Percentiles rank a stretch among this genome's conserved stretches.
These are phyloP conservation scores for Melanotaenia boesemani DNA, from an alignment of 2,797 vertebrate species.

Conservation along the genomic window DNA sequence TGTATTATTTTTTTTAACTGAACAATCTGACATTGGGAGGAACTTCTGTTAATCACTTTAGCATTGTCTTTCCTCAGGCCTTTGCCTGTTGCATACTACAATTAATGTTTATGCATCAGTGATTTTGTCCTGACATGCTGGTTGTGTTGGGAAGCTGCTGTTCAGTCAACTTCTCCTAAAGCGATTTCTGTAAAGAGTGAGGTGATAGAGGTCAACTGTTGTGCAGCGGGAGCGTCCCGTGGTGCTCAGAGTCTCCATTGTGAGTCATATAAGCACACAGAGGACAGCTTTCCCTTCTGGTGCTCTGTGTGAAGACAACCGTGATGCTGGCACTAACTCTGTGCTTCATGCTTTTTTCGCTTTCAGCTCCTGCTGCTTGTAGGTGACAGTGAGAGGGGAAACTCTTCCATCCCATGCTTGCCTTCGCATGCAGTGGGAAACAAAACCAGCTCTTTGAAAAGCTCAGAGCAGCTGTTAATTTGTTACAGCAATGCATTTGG, in stretches of 20 bases:
- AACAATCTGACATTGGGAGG: slow-evolving; percentile 8
- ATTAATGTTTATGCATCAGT: slow-evolving; percentile 46
- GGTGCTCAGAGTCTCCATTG: slow-evolving; percentile 20
- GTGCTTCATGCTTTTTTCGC: slow-evolving; percentile 12
- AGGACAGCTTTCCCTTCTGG: slow-evolving; percentile 29
- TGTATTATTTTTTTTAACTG: slow-evolving; percentile 15
- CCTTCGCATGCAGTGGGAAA: slow-evolving; percentile 35
- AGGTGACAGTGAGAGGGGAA: slow-evolving; percentile 5
- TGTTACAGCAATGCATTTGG: slow-evolving; percentile 36
- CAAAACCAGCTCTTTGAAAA: slow-evolving; percentile 40
- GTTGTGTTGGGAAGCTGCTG: slow-evolving; percentile 33
- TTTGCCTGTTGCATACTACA: slow-evolving; percentile 29
- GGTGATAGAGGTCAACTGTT: slow-evolving; percentile 48
- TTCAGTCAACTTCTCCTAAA: slow-evolving; percentile 46
- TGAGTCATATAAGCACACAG: slow-evolving; percentile 28
- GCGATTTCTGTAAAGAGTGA: slow-evolving; percentile 33
- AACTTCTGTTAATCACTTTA: slow-evolving; percentile 22
- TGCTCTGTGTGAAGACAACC: slow-evolving; percentile 30
- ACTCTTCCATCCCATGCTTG: slow-evolving; percentile 16
- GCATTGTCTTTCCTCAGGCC: slow-evolving; percentile 25
- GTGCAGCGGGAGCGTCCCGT: slow-evolving; percentile 38
- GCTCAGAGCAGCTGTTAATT: slow-evolving; percentile 58
- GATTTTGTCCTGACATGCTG: slow-evolving; percentile 42
- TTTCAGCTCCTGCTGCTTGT: slow-evolving; percentile 10
- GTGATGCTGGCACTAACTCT: slow-evolving; percentile 15